Evolutionary conservation across 1,140 invertebrate species (phyloP), one percentile per base, ranked within the genome.

Genomic region (Sarcophaga bullata): DNA sequence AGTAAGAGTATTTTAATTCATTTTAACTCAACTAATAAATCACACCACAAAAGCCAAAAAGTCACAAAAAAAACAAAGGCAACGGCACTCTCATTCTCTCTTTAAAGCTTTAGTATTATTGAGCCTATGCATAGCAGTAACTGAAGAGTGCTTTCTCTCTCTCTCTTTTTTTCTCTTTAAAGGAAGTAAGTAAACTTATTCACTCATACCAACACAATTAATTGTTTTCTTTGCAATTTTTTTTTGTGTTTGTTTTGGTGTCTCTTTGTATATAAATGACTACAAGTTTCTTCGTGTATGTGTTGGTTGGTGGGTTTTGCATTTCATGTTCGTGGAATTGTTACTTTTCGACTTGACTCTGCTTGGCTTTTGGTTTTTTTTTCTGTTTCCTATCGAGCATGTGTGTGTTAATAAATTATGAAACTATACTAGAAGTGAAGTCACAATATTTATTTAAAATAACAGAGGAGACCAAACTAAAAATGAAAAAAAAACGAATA

Each of bases 21-120:
- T 68, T 47, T 46, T 11, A 54, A 46, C 68, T 72, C 25, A n/a
- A 49, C 54, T 82, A 84, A 88, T 88, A 88, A 88, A 88, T 88
- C 87, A 88, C 85, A 80, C 78, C 75, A 78, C 75, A 78, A 78
- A 78, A 78, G 75, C 75, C 75, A 78, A 52, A 78, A 49, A 48
- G n/a, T 37, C 25, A 48, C 8, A 49, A 78, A 76, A 76, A 48
- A 76, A 75, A 6, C 47, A 76, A 37, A 0, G 9, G 2, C 15
- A 68, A 68, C 17, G 0, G 19, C 5, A 68, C 6, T 6, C n/a
- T 8, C 17, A 19, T 6, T 68, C 50, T 10, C 50, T 13, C 50
- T 13, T 6, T 52, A 10, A 10, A 9, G 8, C 50, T 9, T 52
- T 52, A 13, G 1, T 10, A 52, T 52, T 2, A 37, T 4, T 37